These are phyloP conservation scores for Corythoichthys intestinalis DNA, from an alignment of 2,113 vertebrate species.

Conservation along the genomic window DNA sequence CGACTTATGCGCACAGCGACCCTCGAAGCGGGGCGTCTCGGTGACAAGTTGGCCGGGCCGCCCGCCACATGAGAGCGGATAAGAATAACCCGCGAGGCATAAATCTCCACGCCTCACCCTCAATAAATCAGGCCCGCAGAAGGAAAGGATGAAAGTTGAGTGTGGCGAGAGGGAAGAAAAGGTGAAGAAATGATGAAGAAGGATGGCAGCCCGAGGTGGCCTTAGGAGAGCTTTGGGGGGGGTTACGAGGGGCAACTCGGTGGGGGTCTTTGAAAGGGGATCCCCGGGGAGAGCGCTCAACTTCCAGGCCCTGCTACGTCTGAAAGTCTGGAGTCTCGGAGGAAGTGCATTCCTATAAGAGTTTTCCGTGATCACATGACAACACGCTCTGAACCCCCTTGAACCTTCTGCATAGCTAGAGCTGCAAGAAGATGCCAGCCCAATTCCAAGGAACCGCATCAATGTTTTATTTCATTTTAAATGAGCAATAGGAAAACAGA, in stretches of 20 bases:
- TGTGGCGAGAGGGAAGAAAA: background rate
- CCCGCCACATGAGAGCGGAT: slow-evolving; percentile 61
- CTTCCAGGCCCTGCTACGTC: slow-evolving; percentile 54
- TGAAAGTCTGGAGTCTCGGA: slow-evolving; percentile 57
- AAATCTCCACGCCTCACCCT: slow-evolving; percentile 50
- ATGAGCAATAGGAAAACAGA: too few relatives aligned
- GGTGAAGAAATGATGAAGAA: slow-evolving; percentile 16
- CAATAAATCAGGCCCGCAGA: slow-evolving; percentile 60
- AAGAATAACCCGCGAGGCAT: slow-evolving; percentile 67
- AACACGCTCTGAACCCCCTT: slow-evolving; percentile 12
- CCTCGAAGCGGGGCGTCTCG: slow-evolving; percentile 22
- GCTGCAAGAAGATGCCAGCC: background rate
- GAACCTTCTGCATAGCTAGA: background rate
- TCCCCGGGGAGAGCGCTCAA: slow-evolving; percentile 48
- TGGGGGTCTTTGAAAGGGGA: slow-evolving; percentile 67
- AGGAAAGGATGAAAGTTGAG: slow-evolving; percentile 31
- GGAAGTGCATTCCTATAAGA: slow-evolving; percentile 64
- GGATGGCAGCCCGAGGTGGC: slow-evolving; percentile 6
- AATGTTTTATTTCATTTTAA: too few relatives aligned
- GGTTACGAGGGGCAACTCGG: slow-evolving; percentile 25
- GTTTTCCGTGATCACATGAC: slow-evolving; percentile 61
- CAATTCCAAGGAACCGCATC: background rate
- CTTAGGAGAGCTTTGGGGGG: slow-evolving; percentile 56
- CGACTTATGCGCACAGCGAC: background rate
- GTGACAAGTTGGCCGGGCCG: slow-evolving; percentile 34